These are phyloP conservation scores for Pseudopleuronectes americanus DNA, from an alignment of 2,797 vertebrate genomes.

Conservation along the genomic window DNA sequence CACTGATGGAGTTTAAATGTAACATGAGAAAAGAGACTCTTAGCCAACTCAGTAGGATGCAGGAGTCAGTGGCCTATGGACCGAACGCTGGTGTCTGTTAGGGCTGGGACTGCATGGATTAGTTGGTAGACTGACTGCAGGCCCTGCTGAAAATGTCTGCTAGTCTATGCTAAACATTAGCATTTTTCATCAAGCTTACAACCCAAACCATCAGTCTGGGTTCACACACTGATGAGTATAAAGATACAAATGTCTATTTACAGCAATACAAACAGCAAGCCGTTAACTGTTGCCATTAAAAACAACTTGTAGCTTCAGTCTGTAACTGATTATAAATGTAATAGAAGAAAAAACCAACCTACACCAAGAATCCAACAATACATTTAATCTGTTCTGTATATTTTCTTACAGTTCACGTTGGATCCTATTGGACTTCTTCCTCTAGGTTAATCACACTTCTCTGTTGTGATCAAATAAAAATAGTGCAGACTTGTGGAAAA, in stretches of 20 bases:
- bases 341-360: slow-evolving; percentile 38
- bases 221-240: slow-evolving; percentile 47
- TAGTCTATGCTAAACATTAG: slow-evolving; percentile 58
- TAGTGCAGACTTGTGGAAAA: slow-evolving; percentile 7
- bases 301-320: slow-evolving; percentile 24
- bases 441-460: too few relatives aligned
- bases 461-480: slow-evolving; percentile 5
- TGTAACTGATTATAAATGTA: slow-evolving; percentile 47
- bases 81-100: neutral
- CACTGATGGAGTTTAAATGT: slow-evolving; percentile 5
- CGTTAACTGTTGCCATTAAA: slow-evolving; percentile 22
- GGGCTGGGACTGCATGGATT: neutral
- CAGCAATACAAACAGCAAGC: slow-evolving; percentile 61
- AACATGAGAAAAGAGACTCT: neutral
- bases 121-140: slow-evolving; percentile 11
- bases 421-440: slow-evolving; percentile 4
- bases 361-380: slow-evolving; percentile 21
- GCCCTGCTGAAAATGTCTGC: slow-evolving; percentile 12
- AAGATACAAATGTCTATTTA: slow-evolving; percentile 72
- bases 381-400: slow-evolving; percentile 4
- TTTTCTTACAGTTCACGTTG: slow-evolving; percentile 6
- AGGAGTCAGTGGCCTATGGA: neutral
- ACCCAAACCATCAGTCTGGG: slow-evolving; percentile 38
- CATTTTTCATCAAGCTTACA: slow-evolving; percentile 35
- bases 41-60: neutral